Base-by-base conservation (phyloP, 2,888 invertebrate species). In the Phanerotoma sp. region DNA sequence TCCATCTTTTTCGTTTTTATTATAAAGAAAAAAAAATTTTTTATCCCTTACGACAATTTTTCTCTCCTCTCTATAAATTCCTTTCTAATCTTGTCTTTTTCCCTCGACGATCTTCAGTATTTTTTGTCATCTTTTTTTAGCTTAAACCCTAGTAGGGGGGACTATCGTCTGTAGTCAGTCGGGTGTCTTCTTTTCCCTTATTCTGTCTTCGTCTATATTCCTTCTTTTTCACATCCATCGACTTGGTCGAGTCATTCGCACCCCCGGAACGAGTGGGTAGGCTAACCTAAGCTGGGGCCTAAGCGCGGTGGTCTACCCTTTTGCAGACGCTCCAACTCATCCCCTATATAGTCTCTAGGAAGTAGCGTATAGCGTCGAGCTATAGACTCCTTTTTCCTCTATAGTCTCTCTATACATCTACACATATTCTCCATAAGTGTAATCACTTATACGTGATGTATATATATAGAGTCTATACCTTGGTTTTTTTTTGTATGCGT, bases 341-440 rank as follows among this genome's bases (percentile, higher is more conserved):
- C 38, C 52, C 46, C 38, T 44, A 22, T 3, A 32, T 18, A 28
- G 32, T 32, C 38, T 20, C 38, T 38, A 38, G 38, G 9, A 38
- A 38, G 38, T 16, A 20, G 18, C 18, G 46, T 45, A n/a, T 38
- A 38, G 32, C 52, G 37, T 40, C n/a, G 52, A 16, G 21, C 30
- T 16, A 49, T 49, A 38, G 38, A 49, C 30, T 11, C 18, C 28
- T 48, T 13, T 49, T 44, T 40, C 45, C 50, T 52, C 20, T 56
- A 49, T 54, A 35, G 22, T 37, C n/a, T n/a, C n/a, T n/a, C n/a
- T n/a, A n/a, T n/a, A n/a, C n/a, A n/a, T n/a, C 38, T 46, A 37
- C 33, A 22, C 41, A 21, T 47, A 49, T 38, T 50, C 48, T 22
- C 42, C 50, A 55, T 51, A 50, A 44, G 47, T 46, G 54, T 52